phyloP scores from a whole-genome alignment of 92 coral and sea anemone genomes.

The Montipora capitata region DNA sequence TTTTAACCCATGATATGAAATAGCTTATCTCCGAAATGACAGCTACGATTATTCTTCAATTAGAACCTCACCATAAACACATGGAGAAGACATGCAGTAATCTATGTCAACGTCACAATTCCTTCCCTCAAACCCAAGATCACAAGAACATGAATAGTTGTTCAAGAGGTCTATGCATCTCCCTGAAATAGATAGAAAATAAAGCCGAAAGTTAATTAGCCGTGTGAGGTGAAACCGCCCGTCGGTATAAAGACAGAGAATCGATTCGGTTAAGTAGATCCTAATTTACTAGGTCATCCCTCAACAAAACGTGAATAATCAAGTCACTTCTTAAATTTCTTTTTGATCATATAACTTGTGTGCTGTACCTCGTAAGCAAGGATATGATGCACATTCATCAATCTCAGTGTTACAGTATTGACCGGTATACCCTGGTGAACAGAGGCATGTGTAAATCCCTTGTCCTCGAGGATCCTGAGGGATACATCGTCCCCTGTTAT shows the following conservation, averaged over 20 bases:
- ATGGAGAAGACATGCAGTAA: constrained; percentile 18
- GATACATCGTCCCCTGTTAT: constrained; percentile 65
- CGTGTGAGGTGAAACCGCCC: not conserved
- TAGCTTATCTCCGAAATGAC: too few relatives aligned
- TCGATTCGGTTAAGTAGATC: too few relatives aligned
- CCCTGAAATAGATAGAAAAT: not conserved
- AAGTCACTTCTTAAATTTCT: not conserved
- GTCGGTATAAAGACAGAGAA: not conserved
- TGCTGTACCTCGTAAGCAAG: constrained; percentile 47
- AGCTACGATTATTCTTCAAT: not conserved
- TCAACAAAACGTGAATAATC: too few relatives aligned
- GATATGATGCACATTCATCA: constrained; percentile 69
- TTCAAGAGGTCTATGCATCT: not conserved
- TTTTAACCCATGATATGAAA: too few relatives aligned
- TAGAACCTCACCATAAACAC: constrained; percentile 6
- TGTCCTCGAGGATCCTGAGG: constrained; percentile 69
- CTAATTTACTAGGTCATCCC: too few relatives aligned
- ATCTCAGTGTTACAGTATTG: constrained; percentile 60
- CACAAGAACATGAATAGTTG: constrained; percentile 27
- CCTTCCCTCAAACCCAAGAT: constrained; percentile 23
- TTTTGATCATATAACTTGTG: too few relatives aligned
- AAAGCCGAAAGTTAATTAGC: not conserved
- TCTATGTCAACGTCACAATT: constrained; percentile 14
- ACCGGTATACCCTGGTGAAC: constrained; percentile 70
- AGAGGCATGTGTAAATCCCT: constrained; percentile 61